Evolutionary conservation across 2,797 vertebrate genomes (phyloP).

Genomic region (Benthosema pterotum): DNA sequence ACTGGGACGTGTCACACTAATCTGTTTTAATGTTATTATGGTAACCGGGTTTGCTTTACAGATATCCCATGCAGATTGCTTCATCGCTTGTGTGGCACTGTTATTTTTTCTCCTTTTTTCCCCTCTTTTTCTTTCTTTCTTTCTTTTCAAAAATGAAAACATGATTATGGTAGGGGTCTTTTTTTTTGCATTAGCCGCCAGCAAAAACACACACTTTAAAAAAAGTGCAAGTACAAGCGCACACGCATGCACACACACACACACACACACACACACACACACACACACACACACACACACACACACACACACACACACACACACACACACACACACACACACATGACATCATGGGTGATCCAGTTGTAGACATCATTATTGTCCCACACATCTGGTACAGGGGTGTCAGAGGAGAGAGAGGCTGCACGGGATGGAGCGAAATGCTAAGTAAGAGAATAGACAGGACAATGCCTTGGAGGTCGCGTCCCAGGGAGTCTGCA

Average conservation of each 20-base stretch:
- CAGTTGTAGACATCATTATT: conserved; percentile 57
- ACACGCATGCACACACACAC: no score
- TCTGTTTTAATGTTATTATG: conserved; percentile 74
- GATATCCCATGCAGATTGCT: conserved; percentile 60
- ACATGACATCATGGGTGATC: conserved; percentile 49
- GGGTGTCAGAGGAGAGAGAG: conserved; percentile 35
- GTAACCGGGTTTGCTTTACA: conserved; percentile 57
- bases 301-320: no score
- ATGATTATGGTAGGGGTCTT: conserved; percentile 43
- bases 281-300: no score
- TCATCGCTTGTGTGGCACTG: conserved; percentile 30
- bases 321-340: no score
- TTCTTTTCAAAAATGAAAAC: conserved; percentile 57
- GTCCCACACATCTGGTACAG: conserved; percentile 59
- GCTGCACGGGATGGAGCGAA: conserved; percentile 16
- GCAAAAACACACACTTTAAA: conserved; percentile 41
- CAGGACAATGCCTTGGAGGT: conserved; percentile 45
- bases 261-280: no score
- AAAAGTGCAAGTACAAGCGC: no score
- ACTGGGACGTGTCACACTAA: conserved; percentile 69
- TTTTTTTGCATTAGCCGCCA: conserved; percentile 61
- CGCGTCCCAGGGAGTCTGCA: conserved; percentile 26
- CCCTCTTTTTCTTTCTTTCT: conserved; percentile 8
- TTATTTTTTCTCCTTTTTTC: conserved; percentile 15
- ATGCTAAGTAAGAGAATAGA: conserved; percentile 28